Conservation (phyloP, 2,797 vertebrate species). For the Pseudotriccus pelzelni region DNA sequence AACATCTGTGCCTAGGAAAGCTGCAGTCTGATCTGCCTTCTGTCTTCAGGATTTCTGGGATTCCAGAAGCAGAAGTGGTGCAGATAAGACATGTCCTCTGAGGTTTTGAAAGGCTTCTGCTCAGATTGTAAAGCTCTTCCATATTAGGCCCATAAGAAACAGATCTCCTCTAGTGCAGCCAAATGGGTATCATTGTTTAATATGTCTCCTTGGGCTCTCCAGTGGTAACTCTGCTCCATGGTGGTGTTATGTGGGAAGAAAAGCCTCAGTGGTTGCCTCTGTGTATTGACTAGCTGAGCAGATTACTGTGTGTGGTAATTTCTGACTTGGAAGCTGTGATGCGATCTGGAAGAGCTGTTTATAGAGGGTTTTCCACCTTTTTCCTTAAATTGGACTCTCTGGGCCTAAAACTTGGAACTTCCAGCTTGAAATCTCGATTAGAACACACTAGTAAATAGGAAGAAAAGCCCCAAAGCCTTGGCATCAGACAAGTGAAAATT, state of each 20-base stretch:
- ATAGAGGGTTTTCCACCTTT: background rate
- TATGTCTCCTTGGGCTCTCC: background rate
- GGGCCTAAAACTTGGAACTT: background rate
- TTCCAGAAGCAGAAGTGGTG: slow-evolving; percentile 25
- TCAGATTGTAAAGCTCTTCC: slow-evolving; percentile 14
- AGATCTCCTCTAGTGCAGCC: background rate
- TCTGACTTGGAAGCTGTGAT: background rate
- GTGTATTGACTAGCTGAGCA: background rate
- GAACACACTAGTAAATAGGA: background rate
- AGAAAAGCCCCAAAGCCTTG: background rate
- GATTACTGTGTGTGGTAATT: background rate
- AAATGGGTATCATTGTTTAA: background rate
- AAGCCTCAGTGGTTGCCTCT: background rate
- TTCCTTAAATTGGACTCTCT: background rate
- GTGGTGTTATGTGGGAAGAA: background rate
- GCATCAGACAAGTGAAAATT: background rate
- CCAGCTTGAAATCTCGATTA: background rate
- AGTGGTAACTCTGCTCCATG: background rate
- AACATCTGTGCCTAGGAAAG: slow-evolving; percentile 3
- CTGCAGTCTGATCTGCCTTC: slow-evolving; percentile 3
- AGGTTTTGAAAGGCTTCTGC: slow-evolving; percentile 27
- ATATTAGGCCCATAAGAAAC: slow-evolving; percentile 14
- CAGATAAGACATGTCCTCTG: slow-evolving; percentile 24
- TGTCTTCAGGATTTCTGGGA: slow-evolving; percentile 30
- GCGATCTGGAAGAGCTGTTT: background rate